These are phyloP conservation scores for Raja brachyura DNA, from an alignment of 2,113 vertebrate species.

Conservation along the genomic window DNA sequence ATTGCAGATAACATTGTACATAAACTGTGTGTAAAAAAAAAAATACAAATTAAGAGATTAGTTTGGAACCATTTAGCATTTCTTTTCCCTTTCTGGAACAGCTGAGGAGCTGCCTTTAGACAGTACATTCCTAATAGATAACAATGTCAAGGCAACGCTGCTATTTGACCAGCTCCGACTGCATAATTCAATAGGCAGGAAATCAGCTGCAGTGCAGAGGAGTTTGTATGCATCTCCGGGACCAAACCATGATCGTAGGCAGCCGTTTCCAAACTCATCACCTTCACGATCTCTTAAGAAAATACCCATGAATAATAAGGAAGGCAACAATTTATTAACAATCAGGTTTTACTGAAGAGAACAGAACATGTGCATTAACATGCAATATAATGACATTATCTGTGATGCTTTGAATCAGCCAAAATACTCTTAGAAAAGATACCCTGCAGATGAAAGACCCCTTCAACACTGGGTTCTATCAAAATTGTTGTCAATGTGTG, in stretches of 20 bases:
- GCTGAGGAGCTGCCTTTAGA: background rate
- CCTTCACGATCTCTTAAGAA: constrained; percentile 9
- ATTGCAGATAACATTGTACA: background rate
- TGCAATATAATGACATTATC: background rate
- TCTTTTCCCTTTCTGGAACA: background rate
- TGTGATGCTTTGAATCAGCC: background rate
- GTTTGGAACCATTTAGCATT: background rate
- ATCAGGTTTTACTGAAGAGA: too few species aligned
- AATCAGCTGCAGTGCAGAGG: constrained; percentile 38
- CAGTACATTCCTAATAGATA: background rate
- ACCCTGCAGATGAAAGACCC: background rate
- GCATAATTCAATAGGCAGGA: constrained; percentile 37
- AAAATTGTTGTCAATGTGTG: background rate
- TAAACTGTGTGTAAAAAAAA: background rate
- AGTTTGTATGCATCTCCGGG: constrained; percentile 35
- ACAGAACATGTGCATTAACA: background rate
- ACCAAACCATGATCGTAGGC: constrained; percentile 10
- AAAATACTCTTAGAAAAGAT: background rate
- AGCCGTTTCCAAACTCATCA: constrained; percentile 12
- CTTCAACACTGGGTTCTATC: background rate
- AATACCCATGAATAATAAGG: constrained; percentile 5
- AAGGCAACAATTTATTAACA: background rate
- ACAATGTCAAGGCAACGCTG: constrained; percentile 11
- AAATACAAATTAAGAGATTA: background rate
- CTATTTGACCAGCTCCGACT: constrained; percentile 33